phyloP scores from a whole-genome alignment of 1,140 invertebrate genomes.

The Eupristina koningsbergeri region DNA sequence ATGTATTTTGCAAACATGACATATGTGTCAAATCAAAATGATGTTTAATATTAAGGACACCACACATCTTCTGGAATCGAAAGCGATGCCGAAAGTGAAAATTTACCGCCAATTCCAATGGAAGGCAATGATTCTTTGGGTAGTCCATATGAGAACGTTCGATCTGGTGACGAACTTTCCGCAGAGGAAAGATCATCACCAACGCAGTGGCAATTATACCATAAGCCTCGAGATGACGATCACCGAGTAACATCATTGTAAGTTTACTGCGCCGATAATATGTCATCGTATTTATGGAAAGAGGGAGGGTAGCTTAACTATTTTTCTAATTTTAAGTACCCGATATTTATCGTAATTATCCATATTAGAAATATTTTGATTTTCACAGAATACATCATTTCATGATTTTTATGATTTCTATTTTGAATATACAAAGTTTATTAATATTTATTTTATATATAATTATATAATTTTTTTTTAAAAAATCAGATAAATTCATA shows the following conservation, averaged over 20 bases:
- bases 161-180: slow-evolving; percentile 73
- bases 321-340: slow-evolving; percentile 7
- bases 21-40: not conserved
- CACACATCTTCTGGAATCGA: slow-evolving; percentile 71
- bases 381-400: no score
- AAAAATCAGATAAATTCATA: no score
- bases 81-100: slow-evolving; percentile 75
- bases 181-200: slow-evolving; percentile 75
- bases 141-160: slow-evolving; percentile 80
- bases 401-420: no score
- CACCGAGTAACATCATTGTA: slow-evolving; percentile 76
- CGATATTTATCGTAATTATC: no score
- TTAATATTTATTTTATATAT: no score
- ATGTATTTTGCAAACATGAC: not conserved
- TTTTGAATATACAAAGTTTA: no score
- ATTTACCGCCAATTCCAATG: slow-evolving; percentile 76
- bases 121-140: slow-evolving; percentile 75
- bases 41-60: slow-evolving; percentile 60
- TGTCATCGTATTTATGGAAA: not conserved
- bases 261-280: slow-evolving; percentile 62
- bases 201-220: slow-evolving; percentile 76
- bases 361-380: no score
- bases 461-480: no score
- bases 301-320: not conserved
- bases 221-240: slow-evolving; percentile 74